Evolutionary conservation across 2,113 vertebrate genomes (phyloP), one percentile per base, ranked within the genome.

Genomic region (Clarias macrocephalus): DNA sequence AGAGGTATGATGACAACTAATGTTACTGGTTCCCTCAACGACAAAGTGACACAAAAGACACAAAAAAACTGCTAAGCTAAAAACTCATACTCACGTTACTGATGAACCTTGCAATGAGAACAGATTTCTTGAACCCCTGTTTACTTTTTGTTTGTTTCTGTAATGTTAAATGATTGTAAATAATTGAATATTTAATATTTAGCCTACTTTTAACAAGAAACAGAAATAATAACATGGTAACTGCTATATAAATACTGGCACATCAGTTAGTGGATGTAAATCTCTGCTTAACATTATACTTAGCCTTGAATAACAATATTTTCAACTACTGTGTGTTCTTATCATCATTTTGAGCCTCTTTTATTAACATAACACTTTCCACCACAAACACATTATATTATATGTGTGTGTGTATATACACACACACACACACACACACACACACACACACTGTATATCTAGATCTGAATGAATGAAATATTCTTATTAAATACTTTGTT

Each of bases 21-120:
- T 25, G 13, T 65, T 80, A 28, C 48, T 62, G 70, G 66, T 72
- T 23, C 42, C 25, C 77, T 86, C 28, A 80, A 65, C 30, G 28
- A 21, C 52, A 60, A 4, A 60, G 28, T 82, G 70, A 83, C 57
- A 66, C 28, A 33, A 84, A 62, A 62, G n/a, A 57, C 30, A 75
- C 72, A 59, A n/a, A n/a, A n/a, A n/a, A n/a, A 62, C 60, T 85
- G 79, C 82, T 72, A 63, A 82, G 65, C 82, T 87, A 73, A 73
- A 10, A 60, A 79, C 75, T 86, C 80, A 56, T 54, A 70, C 82
- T 84, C 52, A 57, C 73, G 23, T 42, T 72, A 42, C 23, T n/a
- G 37, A 57, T 54, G 25, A 84, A 23, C 28, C 83, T 63, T 83
- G 63, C 30, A 84, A 66, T 25, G 5, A 25, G 37, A 85, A 87